Conservation (phyloP, 2,113 vertebrate species). For the Actinemys pallida region DNA sequence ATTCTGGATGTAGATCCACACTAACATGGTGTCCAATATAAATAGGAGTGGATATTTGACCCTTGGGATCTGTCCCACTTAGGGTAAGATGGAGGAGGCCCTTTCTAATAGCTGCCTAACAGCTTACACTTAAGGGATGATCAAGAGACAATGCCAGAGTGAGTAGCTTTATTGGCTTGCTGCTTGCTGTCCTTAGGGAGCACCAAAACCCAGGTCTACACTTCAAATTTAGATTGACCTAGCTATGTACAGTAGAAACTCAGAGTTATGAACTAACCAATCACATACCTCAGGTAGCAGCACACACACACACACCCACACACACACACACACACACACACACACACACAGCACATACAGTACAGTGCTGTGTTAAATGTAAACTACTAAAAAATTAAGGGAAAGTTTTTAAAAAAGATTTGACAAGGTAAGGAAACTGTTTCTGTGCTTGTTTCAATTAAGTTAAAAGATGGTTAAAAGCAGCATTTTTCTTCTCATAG, state of each 20-base stretch:
- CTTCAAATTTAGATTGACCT: neutral
- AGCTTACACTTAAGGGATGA: neutral
- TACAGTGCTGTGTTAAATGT: too few relatives aligned
- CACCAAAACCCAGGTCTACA: neutral
- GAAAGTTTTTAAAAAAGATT: too few relatives aligned
- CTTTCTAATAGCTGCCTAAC: neutral
- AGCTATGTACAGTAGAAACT: neutral
- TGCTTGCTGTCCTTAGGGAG: neutral
- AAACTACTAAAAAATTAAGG: too few relatives aligned
- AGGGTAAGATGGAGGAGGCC: neutral
- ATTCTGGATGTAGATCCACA: neutral
- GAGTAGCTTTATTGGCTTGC: neutral
- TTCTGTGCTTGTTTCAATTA: too few relatives aligned
- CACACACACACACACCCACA: too few relatives aligned
- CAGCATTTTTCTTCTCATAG: too few relatives aligned
- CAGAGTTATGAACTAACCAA: too few relatives aligned
- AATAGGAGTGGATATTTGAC: neutral
- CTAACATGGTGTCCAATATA: neutral
- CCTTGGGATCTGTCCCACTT: neutral
- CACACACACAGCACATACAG: too few relatives aligned
- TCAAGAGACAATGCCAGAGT: neutral
- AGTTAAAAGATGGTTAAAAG: too few relatives aligned
- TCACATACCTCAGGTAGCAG: too few relatives aligned
- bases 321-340: too few relatives aligned
- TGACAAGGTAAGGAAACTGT: too few relatives aligned